Evolutionary conservation across 2,113 vertebrate species (phyloP).

Genomic region (Vulpes lagopus): DNA sequence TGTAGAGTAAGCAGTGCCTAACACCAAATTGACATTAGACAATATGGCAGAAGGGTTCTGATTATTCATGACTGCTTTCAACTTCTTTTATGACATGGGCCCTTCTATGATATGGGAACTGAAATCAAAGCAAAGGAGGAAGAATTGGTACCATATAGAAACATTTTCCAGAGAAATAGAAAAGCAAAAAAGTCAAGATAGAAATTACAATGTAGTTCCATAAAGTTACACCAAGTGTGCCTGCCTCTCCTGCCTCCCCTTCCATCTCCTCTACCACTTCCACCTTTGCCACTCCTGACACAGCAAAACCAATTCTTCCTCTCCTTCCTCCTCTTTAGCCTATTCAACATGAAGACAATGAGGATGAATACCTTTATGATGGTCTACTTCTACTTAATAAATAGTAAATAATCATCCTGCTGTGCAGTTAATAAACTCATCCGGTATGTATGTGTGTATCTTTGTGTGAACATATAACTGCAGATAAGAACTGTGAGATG

Average conservation of each 20-base stretch:
- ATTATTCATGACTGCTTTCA: background rate
- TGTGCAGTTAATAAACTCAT: background rate
- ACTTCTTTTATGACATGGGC: background rate
- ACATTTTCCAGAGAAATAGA: background rate
- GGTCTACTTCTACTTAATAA: background rate
- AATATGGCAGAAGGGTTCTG: background rate
- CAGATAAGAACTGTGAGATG: background rate
- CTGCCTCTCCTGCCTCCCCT: background rate
- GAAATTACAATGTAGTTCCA: background rate
- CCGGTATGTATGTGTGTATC: background rate
- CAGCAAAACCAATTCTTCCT: background rate
- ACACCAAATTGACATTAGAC: background rate
- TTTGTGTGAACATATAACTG: background rate
- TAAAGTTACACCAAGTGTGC: background rate
- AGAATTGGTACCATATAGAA: background rate
- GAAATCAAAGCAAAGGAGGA: background rate
- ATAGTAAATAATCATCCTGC: background rate
- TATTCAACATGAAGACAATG: background rate
- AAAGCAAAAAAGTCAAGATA: background rate
- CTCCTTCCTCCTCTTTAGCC: background rate
- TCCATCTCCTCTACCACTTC: background rate
- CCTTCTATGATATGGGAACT: background rate
- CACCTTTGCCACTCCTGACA: background rate
- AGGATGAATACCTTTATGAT: background rate
- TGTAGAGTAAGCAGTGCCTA: background rate